These are phyloP conservation scores for Cinclus cinclus DNA, from an alignment of 2,113 vertebrate species.

Conservation along the genomic window DNA sequence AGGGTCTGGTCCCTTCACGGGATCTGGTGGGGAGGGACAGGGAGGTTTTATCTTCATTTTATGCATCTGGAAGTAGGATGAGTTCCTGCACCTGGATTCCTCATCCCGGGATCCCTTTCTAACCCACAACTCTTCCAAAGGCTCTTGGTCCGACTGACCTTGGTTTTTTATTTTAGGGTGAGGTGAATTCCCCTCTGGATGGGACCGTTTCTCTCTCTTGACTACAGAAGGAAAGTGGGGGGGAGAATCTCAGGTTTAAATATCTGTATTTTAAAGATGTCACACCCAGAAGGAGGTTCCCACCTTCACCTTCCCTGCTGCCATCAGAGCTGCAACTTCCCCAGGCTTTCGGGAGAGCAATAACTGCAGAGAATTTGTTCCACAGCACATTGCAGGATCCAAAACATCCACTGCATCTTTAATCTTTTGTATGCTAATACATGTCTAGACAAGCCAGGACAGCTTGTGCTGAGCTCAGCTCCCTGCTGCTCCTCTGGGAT, in stretches of 20 bases:
- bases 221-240: background rate
- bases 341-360: background rate
- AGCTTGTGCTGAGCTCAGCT: background rate
- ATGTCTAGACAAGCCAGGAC: background rate
- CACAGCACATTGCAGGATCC: background rate
- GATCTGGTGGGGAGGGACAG: background rate
- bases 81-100: background rate
- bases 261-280: background rate
- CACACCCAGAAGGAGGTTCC: background rate
- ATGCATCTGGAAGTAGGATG: background rate
- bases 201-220: background rate
- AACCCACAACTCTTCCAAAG: background rate
- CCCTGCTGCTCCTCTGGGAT: background rate
- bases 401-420: background rate
- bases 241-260: background rate
- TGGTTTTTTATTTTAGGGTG: background rate
- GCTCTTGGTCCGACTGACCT: background rate
- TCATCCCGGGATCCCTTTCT: background rate
- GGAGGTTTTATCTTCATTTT: background rate
- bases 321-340: background rate
- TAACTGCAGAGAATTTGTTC: background rate
- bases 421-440: background rate
- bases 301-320: background rate
- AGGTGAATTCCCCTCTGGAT: background rate
- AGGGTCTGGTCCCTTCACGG: background rate